phyloP scores from a whole-genome alignment of 1,140 invertebrate genomes.

The Aphis craccivora region DNA sequence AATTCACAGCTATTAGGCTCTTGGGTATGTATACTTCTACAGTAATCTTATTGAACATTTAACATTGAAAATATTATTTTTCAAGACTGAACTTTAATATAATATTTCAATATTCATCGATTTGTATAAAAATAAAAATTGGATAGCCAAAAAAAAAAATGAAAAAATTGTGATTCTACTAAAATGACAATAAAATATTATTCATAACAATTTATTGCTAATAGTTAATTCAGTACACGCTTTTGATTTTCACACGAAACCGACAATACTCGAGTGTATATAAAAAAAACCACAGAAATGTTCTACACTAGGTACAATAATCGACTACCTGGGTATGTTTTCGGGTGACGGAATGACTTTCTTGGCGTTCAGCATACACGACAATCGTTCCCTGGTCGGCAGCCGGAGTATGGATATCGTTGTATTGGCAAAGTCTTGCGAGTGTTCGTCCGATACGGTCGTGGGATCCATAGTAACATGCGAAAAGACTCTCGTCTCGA shows the following conservation, averaged over 20 bases:
- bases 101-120: too few relatives aligned
- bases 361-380: conserved; percentile 69
- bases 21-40: not conserved
- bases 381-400: conserved; percentile 66
- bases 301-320: not conserved
- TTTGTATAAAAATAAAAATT: too few relatives aligned
- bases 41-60: too few relatives aligned
- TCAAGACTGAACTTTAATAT: too few relatives aligned
- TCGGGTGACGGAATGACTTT: conserved; percentile 70
- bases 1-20: not conserved
- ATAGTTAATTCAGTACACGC: not conserved
- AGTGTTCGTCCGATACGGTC: not conserved
- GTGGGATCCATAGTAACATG: not conserved
- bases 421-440: conserved; percentile 46
- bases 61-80: too few relatives aligned
- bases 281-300: not conserved
- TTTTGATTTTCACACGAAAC: not conserved
- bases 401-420: conserved; percentile 30
- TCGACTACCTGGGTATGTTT: conserved; percentile 67
- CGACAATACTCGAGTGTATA: not conserved
- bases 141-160: not conserved
- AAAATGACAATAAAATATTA: not conserved
- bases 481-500: not conserved
- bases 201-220: not conserved
- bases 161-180: not conserved